Conservation (phyloP, 2,888 invertebrate species). For the Brachycybe producta region DNA sequence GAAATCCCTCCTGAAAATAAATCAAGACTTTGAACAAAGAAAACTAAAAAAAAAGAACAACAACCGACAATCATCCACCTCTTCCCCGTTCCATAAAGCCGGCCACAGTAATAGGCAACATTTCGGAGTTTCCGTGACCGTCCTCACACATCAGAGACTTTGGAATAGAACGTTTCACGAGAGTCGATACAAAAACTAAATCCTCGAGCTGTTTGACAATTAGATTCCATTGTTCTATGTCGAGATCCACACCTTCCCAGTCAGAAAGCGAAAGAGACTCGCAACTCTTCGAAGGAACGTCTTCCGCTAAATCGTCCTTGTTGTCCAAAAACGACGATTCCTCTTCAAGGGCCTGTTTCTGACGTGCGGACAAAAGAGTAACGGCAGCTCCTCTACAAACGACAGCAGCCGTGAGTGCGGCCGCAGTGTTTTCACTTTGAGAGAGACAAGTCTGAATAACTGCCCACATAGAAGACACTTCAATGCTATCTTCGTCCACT, state of each 20-base stretch:
- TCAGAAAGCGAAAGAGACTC: conserved; percentile 36
- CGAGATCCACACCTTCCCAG: conserved; percentile 72
- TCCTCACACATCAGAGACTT: background rate
- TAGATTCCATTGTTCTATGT: conserved; percentile 73
- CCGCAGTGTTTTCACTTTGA: conserved; percentile 58
- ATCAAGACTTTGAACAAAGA: no score
- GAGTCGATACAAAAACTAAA: conserved; percentile 60
- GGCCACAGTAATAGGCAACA: conserved; percentile 28
- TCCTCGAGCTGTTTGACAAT: conserved; percentile 81
- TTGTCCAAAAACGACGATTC: background rate
- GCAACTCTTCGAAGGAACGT: background rate
- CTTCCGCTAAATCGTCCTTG: conserved; percentile 6
- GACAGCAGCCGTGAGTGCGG: conserved; percentile 67
- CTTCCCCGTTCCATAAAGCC: conserved; percentile 34
- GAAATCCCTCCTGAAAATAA: conserved; percentile 68
- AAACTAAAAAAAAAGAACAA: no score
- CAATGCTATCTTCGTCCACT: conserved; percentile 38
- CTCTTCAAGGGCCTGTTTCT: background rate
- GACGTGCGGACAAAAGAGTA: conserved; percentile 17
- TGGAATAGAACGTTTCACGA: conserved; percentile 35
- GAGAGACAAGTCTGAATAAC: conserved; percentile 55
- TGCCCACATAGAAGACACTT: conserved; percentile 70
- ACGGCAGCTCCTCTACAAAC: conserved; percentile 63
- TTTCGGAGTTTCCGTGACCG: background rate
- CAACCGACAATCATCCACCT: conserved; percentile 32